Percentiles rank a stretch among this genome's conserved stretches.
Evolutionary conservation across 2,888 invertebrate species (phyloP).

Genomic region (Cantharis rufa): DNA sequence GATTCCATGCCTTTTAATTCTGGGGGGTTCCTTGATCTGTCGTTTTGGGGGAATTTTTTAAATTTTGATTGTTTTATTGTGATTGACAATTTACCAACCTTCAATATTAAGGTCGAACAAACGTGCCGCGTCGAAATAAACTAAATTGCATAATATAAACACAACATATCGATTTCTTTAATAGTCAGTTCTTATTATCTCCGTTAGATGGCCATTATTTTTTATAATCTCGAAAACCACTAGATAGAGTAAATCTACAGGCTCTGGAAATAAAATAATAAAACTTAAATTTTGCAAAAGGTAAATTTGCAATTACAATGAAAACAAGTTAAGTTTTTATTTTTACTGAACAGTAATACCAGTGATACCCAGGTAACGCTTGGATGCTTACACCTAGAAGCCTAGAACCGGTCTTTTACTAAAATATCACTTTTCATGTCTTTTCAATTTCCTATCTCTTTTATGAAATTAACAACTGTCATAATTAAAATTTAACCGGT

Average conservation of each 20-base stretch:
- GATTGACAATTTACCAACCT: too few relatives aligned
- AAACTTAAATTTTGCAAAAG: too few relatives aligned
- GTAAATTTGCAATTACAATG: too few relatives aligned
- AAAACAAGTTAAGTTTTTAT: background rate
- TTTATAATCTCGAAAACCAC: background rate
- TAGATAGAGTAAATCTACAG: too few relatives aligned
- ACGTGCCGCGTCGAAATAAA: too few relatives aligned
- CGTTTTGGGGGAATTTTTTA: too few relatives aligned
- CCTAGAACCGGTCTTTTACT: background rate
- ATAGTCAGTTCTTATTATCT: background rate
- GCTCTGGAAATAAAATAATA: background rate
- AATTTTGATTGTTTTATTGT: too few relatives aligned
- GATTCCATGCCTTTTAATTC: too few relatives aligned
- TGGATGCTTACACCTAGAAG: background rate
- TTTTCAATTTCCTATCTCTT: background rate
- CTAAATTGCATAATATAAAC: too few relatives aligned
- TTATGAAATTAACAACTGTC: background rate
- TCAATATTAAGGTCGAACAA: too few relatives aligned
- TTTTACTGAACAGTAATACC: background rate
- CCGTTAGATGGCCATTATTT: background rate
- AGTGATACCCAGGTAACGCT: background rate
- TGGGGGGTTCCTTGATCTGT: too few relatives aligned
- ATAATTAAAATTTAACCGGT: background rate
- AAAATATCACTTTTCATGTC: background rate
- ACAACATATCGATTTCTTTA: too few relatives aligned